phyloP scores from a whole-genome alignment of 2,797 vertebrate genomes.

The Megaceryle alcyon region DNA sequence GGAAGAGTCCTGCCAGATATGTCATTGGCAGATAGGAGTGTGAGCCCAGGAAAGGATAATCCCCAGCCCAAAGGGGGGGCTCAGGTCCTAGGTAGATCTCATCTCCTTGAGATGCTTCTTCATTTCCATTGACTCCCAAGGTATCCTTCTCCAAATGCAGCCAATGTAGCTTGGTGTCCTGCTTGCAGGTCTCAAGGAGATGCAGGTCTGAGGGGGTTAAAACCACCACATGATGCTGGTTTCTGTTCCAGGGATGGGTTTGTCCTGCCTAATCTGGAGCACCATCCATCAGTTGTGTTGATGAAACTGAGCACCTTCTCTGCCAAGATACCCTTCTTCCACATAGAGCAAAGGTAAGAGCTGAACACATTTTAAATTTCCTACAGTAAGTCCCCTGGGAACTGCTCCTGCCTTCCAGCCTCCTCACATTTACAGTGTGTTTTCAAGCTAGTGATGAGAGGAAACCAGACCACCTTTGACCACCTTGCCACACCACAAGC shows the following conservation, averaged over 20 bases:
- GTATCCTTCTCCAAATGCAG: not conserved
- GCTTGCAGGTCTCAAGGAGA: not conserved
- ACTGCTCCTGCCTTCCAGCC: not conserved
- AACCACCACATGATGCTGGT: not conserved
- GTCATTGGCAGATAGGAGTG: not conserved
- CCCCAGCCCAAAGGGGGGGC: not conserved
- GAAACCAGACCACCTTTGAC: not conserved
- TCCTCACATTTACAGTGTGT: not conserved
- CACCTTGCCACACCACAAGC: not conserved
- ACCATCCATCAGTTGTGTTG: not conserved
- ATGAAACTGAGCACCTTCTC: not conserved
- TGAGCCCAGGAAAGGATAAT: not conserved
- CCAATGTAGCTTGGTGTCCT: not conserved
- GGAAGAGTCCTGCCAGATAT: not conserved
- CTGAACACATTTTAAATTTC: not conserved
- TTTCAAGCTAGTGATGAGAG: not conserved
- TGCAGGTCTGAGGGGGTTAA: not conserved
- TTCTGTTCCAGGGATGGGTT: not conserved
- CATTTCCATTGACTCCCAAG: not conserved
- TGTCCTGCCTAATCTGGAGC: not conserved
- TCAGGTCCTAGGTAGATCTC: not conserved
- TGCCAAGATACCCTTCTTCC: not conserved
- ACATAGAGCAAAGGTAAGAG: not conserved
- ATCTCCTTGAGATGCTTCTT: not conserved
- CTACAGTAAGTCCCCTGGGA: not conserved